Conservation (phyloP, 1,140 invertebrate species). For the Drosophila kanapiae region DNA sequence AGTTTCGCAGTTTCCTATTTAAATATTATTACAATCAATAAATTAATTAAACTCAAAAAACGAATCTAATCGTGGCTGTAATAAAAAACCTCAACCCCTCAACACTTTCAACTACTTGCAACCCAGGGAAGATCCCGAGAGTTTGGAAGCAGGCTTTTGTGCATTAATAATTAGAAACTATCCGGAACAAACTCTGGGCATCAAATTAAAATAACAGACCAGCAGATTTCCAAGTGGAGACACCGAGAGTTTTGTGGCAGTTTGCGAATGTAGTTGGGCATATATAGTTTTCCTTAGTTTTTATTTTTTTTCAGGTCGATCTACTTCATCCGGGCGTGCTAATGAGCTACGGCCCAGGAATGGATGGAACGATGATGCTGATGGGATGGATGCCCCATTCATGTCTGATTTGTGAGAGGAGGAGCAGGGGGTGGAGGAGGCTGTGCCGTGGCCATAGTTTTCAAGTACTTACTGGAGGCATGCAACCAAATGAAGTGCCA, state of each 20-base stretch:
- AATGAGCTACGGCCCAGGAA: constrained; percentile 51
- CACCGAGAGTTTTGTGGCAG: constrained; percentile 37
- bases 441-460: constrained; percentile 20
- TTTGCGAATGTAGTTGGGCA: constrained; percentile 23
- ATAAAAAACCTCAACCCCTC: neutral
- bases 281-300: constrained; percentile 20
- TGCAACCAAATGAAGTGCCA: constrained; percentile 77
- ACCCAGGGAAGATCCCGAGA: constrained; percentile 6
- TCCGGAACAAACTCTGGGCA: constrained; percentile 37
- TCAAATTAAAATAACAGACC: constrained; percentile 55
- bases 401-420: constrained; percentile 42
- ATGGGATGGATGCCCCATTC: constrained; percentile 45
- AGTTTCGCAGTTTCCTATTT: no score
- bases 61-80: neutral
- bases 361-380: constrained; percentile 22
- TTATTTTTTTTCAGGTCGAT: constrained; percentile 48
- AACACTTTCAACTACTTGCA: no score
- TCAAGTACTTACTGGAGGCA: constrained; percentile 35
- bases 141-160: constrained; percentile 26
- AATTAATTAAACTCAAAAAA: constrained; percentile 1
- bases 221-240: constrained; percentile 43
- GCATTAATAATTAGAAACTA: constrained; percentile 52
- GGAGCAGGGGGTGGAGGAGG: neutral
- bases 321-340: constrained; percentile 61
- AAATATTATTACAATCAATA: neutral